Evolutionary conservation across 2,797 vertebrate species (phyloP), one percentile per base, ranked within the genome.

Genomic region (Varecia variegata): DNA sequence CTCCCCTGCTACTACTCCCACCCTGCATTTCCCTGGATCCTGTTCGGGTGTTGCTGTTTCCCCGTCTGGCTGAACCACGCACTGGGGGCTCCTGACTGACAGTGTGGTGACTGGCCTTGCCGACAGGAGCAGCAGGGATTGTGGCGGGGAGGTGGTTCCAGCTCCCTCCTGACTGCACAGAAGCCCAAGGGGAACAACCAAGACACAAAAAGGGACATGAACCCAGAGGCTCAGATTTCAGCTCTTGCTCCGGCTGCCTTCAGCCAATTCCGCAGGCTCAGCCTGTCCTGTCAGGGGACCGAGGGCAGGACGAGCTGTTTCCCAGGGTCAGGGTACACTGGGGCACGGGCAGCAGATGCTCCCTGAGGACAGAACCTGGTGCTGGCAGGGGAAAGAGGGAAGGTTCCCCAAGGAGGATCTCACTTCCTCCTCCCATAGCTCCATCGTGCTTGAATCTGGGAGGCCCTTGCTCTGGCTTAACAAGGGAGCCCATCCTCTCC

Each of bases 1-100:
- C 10, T 80, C 27, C 52, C 71, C 38, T 18, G 23, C n/a, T 50
- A 8, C 20, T 3, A 2, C n/a, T 4, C 17, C 0, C 20, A 8
- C 12, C 30, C n/a, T 23, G 0, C 20, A 21, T n/a, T 32, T 5
- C 3, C 11, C 17, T 6, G 9, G 5, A 1, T 38, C 50, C 35
- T 23, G 8, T 54, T 83, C n/a, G 8, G n/a, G 8, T 52, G 9
- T 45, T 40, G 27, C 25, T 35, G 38, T 23, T 67, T 65, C n/a
- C 43, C 18, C 4, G 4, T 40, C 7, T 47, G 54, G 21, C 71
- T 17, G 32, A 62, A 35, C n/a, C 60, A 25, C 10, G 7, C 10
- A 0, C 11, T 8, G 13, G 7, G 0, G 1, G 18, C 10, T 35
- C 35, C 45, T 74, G 15, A 32, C 8, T 32, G 2, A 21, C 14